phyloP scores from a whole-genome alignment of 2,113 vertebrate species.

The Thalassarche chlororhynchos region DNA sequence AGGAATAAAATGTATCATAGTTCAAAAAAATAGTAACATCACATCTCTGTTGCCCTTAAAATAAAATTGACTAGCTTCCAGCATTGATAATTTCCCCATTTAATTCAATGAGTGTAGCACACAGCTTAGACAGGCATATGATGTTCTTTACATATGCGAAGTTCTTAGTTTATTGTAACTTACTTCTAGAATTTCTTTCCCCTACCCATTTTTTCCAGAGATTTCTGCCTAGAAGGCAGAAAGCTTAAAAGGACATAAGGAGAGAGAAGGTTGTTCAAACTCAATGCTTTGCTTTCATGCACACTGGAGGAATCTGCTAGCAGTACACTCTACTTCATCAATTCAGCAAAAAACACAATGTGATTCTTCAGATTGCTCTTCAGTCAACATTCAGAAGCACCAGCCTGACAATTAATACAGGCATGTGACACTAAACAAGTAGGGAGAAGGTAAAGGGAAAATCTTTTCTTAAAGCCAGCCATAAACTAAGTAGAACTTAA shows the following conservation, averaged over 20 bases:
- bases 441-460: background rate
- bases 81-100: background rate
- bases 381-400: slow-evolving; percentile 30
- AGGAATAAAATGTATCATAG: background rate
- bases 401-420: slow-evolving; percentile 11
- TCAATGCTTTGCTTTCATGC: background rate
- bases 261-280: slow-evolving; percentile 25
- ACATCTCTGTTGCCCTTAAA: slow-evolving; percentile 1
- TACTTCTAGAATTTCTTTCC: background rate
- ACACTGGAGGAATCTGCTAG: background rate
- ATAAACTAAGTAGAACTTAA: background rate
- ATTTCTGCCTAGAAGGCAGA: slow-evolving; percentile 15
- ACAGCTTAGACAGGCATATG: background rate
- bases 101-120: background rate
- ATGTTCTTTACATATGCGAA: background rate
- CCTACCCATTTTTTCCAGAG: background rate
- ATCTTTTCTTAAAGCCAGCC: background rate
- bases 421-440: background rate
- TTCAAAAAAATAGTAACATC: background rate
- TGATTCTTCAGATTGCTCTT: slow-evolving; percentile 28
- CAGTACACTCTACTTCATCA: slow-evolving; percentile 31
- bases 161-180: background rate
- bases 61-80: background rate
- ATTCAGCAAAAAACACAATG: slow-evolving; percentile 27
- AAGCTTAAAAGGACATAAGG: slow-evolving; percentile 18